phyloP scores from a whole-genome alignment of 2,888 invertebrate genomes.

The Metalampra italica region DNA sequence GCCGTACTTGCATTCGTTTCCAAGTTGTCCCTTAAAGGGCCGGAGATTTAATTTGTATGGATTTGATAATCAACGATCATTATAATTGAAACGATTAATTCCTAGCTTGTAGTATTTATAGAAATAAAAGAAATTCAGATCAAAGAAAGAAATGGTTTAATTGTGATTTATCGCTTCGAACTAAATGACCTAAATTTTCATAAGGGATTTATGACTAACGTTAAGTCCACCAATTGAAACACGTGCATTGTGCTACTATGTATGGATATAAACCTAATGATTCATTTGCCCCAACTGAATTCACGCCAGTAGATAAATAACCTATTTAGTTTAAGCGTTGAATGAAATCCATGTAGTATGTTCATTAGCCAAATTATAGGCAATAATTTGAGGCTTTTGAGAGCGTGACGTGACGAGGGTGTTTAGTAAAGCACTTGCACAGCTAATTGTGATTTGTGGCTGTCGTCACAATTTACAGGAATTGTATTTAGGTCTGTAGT shows the following conservation, averaged over 20 bases:
- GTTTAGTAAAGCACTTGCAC: too few relatives aligned
- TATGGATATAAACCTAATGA: not conserved
- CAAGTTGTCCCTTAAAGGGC: constrained; percentile 23
- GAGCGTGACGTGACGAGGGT: constrained; percentile 8
- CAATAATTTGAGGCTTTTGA: constrained; percentile 8
- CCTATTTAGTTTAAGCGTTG: constrained; percentile 2
- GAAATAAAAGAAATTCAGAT: too few relatives aligned
- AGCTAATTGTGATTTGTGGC: too few relatives aligned
- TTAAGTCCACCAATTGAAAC: not conserved
- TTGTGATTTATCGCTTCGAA: constrained; percentile 4
- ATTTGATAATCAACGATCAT: too few relatives aligned
- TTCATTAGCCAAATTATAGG: constrained; percentile 3
- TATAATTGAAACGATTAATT: constrained; percentile 4
- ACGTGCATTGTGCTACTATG: not conserved
- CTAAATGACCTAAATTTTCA: constrained; percentile 1
- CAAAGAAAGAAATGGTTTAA: too few relatives aligned
- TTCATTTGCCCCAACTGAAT: constrained; percentile 1
- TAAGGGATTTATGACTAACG: not conserved
- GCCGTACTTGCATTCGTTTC: constrained; percentile 32
- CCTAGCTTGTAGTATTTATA: too few relatives aligned
- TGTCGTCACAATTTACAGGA: too few relatives aligned
- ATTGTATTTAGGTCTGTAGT: too few relatives aligned
- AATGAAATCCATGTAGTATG: constrained; percentile 6
- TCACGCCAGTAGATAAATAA: constrained; percentile 2
- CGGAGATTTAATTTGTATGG: constrained; percentile 3